Conservation (phyloP, 2,888 invertebrate genomes). For the Torymus aiolomorphi region DNA sequence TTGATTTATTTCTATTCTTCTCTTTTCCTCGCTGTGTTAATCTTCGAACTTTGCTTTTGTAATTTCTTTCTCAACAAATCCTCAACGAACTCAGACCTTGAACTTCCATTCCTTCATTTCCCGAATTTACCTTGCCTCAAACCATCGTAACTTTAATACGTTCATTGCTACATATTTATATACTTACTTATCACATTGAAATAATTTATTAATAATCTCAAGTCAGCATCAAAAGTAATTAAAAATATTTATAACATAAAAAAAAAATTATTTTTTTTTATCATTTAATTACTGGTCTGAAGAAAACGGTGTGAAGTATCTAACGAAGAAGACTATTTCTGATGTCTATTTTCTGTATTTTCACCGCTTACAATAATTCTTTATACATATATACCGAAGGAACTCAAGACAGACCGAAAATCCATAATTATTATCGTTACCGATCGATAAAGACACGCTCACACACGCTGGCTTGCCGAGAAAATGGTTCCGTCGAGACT, state of each 20-base stretch:
- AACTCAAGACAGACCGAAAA: slow-evolving; percentile 19
- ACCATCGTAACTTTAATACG: too few species aligned
- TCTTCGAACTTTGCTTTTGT: slow-evolving; percentile 53
- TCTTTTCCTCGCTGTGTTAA: slow-evolving; percentile 58
- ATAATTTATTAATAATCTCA: too few species aligned
- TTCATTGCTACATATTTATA: not conserved
- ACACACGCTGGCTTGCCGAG: too few species aligned
- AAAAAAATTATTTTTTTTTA: not conserved
- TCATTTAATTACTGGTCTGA: not conserved
- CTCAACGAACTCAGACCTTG: slow-evolving; percentile 23
- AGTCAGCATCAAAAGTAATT: too few species aligned
- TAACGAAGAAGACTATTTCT: slow-evolving; percentile 26
- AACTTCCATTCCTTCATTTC: slow-evolving; percentile 35
- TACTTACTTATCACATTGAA: too few species aligned
- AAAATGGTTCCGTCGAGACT: slow-evolving; percentile 52
- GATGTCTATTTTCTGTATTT: not conserved
- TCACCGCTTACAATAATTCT: not conserved
- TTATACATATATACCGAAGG: not conserved
- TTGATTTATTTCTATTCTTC: slow-evolving; percentile 4
- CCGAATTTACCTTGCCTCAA: not conserved
- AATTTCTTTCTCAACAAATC: slow-evolving; percentile 51
- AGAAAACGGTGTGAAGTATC: not conserved
- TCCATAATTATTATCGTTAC: too few species aligned
- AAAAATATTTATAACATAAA: too few species aligned
- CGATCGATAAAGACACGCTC: too few species aligned